phyloP scores from a whole-genome alignment of 2,113 vertebrate species.

The Odocoileus virginianus region DNA sequence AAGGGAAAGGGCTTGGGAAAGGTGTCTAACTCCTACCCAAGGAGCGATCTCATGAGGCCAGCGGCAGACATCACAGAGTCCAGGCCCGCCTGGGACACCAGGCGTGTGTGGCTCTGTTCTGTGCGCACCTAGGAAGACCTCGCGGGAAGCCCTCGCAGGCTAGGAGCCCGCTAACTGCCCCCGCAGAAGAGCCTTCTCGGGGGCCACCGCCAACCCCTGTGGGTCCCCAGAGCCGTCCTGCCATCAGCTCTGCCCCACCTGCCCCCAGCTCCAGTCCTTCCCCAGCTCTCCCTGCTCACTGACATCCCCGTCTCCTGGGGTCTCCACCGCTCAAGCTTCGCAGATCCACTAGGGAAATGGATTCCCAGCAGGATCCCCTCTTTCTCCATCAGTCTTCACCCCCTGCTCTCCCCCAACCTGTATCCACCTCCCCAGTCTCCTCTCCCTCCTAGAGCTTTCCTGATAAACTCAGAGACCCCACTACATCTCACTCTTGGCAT shows the following conservation, averaged over 20 bases:
- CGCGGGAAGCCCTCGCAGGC: neutral
- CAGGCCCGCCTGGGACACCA: accelerated
- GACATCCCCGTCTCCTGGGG: neutral
- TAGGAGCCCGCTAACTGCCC: neutral
- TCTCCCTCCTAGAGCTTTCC: neutral
- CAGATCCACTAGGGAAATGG: neutral
- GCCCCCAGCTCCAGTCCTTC: neutral
- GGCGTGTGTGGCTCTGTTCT: neutral
- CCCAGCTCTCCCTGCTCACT: neutral
- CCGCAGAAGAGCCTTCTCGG: neutral
- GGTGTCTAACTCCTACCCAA: neutral
- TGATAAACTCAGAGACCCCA: neutral
- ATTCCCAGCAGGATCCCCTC: neutral
- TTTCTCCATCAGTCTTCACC: neutral
- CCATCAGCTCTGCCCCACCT: neutral
- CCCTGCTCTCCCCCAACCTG: accelerated
- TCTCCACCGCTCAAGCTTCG: neutral
- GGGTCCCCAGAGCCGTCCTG: neutral
- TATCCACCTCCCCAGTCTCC: neutral
- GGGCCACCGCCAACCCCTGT: neutral
- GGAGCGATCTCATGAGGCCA: neutral
- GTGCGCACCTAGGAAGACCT: neutral
- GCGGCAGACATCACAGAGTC: neutral
- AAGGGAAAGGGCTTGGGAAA: neutral
- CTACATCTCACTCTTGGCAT: neutral